Percentiles rank a stretch among this genome's conserved stretches.
Conservation (phyloP, 2,888 invertebrate genomes). For the Drosophila nr. perissopoda region DNA sequence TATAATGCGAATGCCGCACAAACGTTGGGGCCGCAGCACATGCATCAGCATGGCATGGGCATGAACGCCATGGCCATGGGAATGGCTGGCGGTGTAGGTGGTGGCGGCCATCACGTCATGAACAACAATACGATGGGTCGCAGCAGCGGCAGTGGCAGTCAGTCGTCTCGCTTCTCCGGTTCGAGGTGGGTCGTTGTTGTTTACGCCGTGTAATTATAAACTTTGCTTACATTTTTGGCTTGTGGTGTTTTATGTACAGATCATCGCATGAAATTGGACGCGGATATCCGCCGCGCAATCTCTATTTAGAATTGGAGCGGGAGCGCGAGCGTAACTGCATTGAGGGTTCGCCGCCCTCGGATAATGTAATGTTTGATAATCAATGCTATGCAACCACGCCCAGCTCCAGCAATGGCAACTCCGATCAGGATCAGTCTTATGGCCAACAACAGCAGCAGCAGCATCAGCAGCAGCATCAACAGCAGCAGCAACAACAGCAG, state of each 20-base stretch:
- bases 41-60: conserved; percentile 84
- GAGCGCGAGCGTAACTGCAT: conserved; percentile 88
- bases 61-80: conserved; percentile 49
- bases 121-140: conserved; percentile 86
- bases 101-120: conserved; percentile 86
- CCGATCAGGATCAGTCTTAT: conserved; percentile 92
- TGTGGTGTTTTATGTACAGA: conserved; percentile 79
- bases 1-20: conserved; percentile 86
- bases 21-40: conserved; percentile 87
- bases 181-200: conserved; percentile 86
- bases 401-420: conserved; percentile 96
- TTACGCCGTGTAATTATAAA: not conserved
- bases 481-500: conserved; percentile 87
- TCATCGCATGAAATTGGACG: conserved; percentile 90
- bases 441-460: conserved; percentile 84
- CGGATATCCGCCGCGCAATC: conserved; percentile 89
- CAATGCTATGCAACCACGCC: conserved; percentile 98
- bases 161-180: conserved; percentile 88
- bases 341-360: conserved; percentile 93
- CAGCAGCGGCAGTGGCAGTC: conserved; percentile 87
- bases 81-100: conserved; percentile 54
- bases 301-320: conserved; percentile 93
- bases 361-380: conserved; percentile 97
- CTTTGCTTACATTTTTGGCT: not conserved
- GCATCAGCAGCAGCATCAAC: conserved; percentile 86